phyloP scores from a whole-genome alignment of 2,888 invertebrate species.

The Thumatha senex region DNA sequence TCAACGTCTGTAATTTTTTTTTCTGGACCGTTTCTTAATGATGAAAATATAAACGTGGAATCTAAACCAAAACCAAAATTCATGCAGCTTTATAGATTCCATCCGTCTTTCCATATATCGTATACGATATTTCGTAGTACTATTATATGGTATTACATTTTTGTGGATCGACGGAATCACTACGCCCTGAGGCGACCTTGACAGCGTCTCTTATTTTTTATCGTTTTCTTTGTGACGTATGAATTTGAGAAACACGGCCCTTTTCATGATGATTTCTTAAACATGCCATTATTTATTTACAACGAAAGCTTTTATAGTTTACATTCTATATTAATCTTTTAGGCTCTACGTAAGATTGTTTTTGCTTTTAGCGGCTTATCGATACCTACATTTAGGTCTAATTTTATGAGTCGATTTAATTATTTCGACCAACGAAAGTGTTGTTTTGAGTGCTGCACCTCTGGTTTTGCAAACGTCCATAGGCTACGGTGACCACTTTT shows the following conservation, averaged over 20 bases:
- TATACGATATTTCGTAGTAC: background rate
- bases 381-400: no score
- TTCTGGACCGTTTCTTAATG: background rate
- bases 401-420: no score
- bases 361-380: no score
- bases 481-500: no score
- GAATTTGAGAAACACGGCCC: constrained; percentile 18
- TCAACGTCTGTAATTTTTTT: no score
- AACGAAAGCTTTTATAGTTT: no score
- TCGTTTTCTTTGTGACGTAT: constrained; percentile 22
- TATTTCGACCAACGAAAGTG: no score
- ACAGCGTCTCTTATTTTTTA: constrained; percentile 28
- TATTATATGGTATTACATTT: constrained; percentile 3
- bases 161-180: constrained; percentile 10
- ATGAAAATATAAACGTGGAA: background rate
- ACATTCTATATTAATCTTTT: no score
- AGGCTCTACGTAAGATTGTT: no score
- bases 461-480: no score
- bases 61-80: background rate
- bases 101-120: background rate
- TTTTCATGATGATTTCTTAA: constrained; percentile 6
- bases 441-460: no score
- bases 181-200: constrained; percentile 4
- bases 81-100: constrained; percentile 2
- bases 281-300: constrained; percentile 8